Evolutionary conservation across 2,113 vertebrate genomes (phyloP).

Genomic region (Poicephalus meyeri): DNA sequence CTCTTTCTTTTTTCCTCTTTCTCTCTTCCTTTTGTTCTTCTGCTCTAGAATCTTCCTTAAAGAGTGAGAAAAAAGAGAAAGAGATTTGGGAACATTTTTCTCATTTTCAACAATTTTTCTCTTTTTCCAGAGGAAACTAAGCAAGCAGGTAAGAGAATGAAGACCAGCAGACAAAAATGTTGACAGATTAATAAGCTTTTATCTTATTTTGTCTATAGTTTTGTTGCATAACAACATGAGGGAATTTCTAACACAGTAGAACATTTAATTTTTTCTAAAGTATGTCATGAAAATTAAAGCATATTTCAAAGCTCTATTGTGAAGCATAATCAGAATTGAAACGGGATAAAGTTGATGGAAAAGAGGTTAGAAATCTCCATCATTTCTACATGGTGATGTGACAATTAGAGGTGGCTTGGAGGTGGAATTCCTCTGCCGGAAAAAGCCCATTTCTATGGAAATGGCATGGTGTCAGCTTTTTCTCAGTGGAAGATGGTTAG

Average conservation of each 20-base stretch:
- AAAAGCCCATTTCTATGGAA: background rate
- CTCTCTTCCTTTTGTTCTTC: no score
- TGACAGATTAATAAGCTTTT: background rate
- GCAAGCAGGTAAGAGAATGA: background rate
- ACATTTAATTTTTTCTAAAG: background rate
- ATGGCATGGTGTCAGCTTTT: fast-evolving
- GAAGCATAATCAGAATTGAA: background rate
- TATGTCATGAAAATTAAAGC: background rate
- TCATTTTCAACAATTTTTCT: background rate
- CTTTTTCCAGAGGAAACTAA: background rate
- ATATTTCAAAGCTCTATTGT: background rate
- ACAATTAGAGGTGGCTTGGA: background rate
- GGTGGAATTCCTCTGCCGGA: background rate
- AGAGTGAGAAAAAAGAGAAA: background rate
- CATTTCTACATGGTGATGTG: background rate
- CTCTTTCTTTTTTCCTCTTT: no score
- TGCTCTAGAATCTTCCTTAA: background rate
- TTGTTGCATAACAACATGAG: background rate
- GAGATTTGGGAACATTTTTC: background rate
- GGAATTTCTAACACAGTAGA: background rate
- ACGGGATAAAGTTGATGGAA: background rate
- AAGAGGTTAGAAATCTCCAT: background rate
- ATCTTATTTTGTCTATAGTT: background rate
- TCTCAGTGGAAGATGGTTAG: background rate
- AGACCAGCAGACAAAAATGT: background rate